These are phyloP conservation scores for Scatophagus argus DNA, from an alignment of 2,113 vertebrate species.

Conservation along the genomic window DNA sequence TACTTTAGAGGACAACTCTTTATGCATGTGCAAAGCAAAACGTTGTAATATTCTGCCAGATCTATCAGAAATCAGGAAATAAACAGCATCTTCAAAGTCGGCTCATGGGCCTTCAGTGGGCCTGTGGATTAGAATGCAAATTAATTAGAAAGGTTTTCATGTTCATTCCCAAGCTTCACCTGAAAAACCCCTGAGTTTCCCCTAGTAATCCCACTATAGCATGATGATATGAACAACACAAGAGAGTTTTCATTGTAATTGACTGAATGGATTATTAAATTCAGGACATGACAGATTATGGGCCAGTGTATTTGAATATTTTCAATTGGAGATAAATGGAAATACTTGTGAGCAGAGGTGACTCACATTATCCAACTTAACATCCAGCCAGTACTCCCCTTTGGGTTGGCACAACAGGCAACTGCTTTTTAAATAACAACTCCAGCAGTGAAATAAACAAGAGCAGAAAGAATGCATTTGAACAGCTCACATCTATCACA, in stretches of 20 bases:
- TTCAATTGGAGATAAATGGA: slow-evolving; percentile 28
- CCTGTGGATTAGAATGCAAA: slow-evolving; percentile 64
- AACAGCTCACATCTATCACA: not conserved
- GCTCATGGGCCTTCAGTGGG: slow-evolving; percentile 41
- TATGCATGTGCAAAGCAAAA: not conserved
- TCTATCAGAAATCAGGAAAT: slow-evolving; percentile 48
- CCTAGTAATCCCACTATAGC: slow-evolving; percentile 2
- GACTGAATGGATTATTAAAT: slow-evolving; percentile 43
- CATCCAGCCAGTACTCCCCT: slow-evolving; percentile 28
- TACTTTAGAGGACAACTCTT: not conserved
- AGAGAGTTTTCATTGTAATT: slow-evolving; percentile 53
- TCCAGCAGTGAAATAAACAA: slow-evolving; percentile 29
- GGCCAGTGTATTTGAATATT: slow-evolving; percentile 50
- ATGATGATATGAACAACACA: slow-evolving; percentile 51
- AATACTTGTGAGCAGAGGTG: slow-evolving; percentile 29
- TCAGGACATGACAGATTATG: slow-evolving; percentile 48
- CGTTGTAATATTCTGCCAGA: slow-evolving; percentile 3
- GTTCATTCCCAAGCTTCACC: slow-evolving; percentile 45
- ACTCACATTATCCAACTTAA: slow-evolving; percentile 41
- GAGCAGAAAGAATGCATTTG: slow-evolving; percentile 27
- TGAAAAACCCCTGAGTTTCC: slow-evolving; percentile 53
- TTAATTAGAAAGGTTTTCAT: slow-evolving; percentile 54
- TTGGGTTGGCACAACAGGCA: slow-evolving; percentile 6
- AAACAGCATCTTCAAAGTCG: slow-evolving; percentile 48
- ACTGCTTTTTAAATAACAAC: slow-evolving; percentile 44